Conservation (phyloP, 1,140 invertebrate genomes). For the Apis laboriosa region DNA sequence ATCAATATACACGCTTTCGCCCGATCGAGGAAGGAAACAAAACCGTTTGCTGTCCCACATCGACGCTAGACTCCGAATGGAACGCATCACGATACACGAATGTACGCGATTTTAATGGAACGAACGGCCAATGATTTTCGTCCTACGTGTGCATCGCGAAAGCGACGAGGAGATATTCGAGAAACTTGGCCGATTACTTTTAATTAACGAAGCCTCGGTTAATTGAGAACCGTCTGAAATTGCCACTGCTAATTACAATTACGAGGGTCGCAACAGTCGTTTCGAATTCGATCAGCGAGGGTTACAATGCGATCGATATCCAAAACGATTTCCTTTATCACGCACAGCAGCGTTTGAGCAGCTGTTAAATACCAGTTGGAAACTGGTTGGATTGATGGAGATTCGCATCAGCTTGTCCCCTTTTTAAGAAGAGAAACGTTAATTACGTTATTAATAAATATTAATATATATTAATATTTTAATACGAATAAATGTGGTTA, state of each 20-base stretch:
- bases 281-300: conserved; percentile 18
- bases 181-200: conserved; percentile 24
- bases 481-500: no score
- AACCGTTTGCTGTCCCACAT: neutral
- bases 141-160: neutral
- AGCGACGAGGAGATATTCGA: neutral
- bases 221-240: conserved; percentile 35
- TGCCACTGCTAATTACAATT: conserved; percentile 19
- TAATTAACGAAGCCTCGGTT: conserved; percentile 27
- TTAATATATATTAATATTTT: no score
- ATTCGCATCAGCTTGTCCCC: no score
- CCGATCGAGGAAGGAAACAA: conserved; percentile 34
- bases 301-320: conserved; percentile 3
- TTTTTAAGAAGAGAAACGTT: no score
- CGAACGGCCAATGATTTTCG: neutral
- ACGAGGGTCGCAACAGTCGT: neutral
- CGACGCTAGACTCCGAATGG: neutral
- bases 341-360: no score
- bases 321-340: neutral
- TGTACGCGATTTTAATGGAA: neutral
- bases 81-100: neutral
- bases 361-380: no score
- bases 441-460: no score
- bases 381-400: no score
- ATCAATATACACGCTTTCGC: neutral